Evolutionary conservation across 2,888 invertebrate genomes (phyloP), one percentile per base, ranked within the genome.

Genomic region (Horisme vitalbata): DNA sequence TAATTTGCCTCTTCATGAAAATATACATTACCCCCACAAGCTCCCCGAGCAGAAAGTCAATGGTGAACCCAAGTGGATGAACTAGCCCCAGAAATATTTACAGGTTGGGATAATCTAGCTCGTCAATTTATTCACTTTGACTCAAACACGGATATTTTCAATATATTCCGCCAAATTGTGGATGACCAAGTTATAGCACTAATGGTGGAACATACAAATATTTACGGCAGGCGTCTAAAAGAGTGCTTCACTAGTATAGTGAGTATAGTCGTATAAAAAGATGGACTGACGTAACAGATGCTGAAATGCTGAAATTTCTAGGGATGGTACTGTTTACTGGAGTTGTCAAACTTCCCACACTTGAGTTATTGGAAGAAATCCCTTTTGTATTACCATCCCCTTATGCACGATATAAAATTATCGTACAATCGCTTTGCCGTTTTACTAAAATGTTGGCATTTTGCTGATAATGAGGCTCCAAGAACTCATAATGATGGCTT

Each of bases 41-140:
- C 15, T 28, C 36, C 28, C 18, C 28, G 15, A 37, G 36, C 20
- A 11, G 36, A 37, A 37, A 37, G 10, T 37, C 27, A 37, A 39
- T 38, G 28, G 38, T 38, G 30, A 13, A n/a, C 11, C 13, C 38
- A 38, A 38, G 38, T 38, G 9, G 30, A 38, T 31, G 38, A 38
- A 12, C 15, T 38, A 38, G 10, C 15, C 20, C 9, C 38, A 38
- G 38, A 30, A 38, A 30, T 21, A 15, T 38, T 38, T 28, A 38
- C 38, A 12, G 38, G 38, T 38, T 30, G 30, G 21, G 9, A 38
- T 38, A 28, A 38, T 28, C 38, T 38, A n/a, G 13, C 38, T 38
- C 38, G 38, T 28, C 38, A 38, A 38, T 38, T 15, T 31, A 15
- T 38, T 38, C 38, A 38, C 38, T 38, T 38, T 31, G 38, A 38